phyloP scores from a whole-genome alignment of 2,113 vertebrate species.

The Camelus bactrianus region DNA sequence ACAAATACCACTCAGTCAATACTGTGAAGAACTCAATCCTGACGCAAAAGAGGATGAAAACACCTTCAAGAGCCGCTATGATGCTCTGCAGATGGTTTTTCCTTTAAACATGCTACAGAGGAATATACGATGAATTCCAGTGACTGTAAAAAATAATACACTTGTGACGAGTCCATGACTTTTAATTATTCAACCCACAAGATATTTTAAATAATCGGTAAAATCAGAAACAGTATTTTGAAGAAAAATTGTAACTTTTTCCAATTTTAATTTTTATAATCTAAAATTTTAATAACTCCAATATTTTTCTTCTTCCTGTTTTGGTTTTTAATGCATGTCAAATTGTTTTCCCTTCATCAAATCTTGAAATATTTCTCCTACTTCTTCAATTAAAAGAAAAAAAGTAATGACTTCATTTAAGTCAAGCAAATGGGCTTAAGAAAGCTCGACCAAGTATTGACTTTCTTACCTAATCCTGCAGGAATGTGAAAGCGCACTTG shows the following conservation, averaged over 20 bases:
- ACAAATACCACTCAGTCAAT: slow-evolving; percentile 66
- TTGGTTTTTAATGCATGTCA: not conserved
- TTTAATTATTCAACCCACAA: not conserved
- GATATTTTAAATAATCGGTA: not conserved
- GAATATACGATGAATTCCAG: not conserved
- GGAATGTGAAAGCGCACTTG: slow-evolving; percentile 68
- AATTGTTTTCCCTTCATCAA: not conserved
- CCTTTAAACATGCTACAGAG: slow-evolving; percentile 12
- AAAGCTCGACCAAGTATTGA: slow-evolving; percentile 42
- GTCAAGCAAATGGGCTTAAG: slow-evolving; percentile 54
- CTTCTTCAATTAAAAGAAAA: slow-evolving; percentile 43
- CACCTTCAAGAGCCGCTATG: not conserved
- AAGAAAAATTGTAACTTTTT: slow-evolving; percentile 1
- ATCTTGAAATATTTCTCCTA: slow-evolving; percentile 43
- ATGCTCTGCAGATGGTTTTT: not conserved
- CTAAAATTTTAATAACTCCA: slow-evolving; percentile 22
- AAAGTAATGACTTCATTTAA: slow-evolving; percentile 36
- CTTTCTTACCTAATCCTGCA: slow-evolving; percentile 70
- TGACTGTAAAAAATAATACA: not conserved
- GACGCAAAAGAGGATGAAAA: slow-evolving; percentile 2
- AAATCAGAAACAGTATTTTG: slow-evolving; percentile 31
- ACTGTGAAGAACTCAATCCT: slow-evolving; percentile 40
- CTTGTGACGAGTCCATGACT: not conserved
- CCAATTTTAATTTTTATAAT: slow-evolving; percentile 22
- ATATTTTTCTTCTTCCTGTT: not conserved